Base-by-base conservation (phyloP, 2,797 vertebrate species). In the Melanotaenia maccullochi region DNA sequence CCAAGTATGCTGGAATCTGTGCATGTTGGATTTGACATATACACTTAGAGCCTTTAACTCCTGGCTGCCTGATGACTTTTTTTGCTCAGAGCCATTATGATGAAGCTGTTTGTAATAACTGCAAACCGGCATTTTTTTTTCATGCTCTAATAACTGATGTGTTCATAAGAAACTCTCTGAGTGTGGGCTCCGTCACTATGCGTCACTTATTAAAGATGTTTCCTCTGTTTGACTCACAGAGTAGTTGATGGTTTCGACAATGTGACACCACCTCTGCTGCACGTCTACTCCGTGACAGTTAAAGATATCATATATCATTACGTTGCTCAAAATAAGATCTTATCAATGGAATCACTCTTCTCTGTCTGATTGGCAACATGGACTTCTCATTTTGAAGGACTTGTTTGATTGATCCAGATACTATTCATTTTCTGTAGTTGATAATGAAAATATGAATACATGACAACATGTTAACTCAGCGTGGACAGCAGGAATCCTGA, bases 401-500 rank as follows among this genome's bases (percentile, higher is more conserved):
- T 68, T 65, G 76, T 67, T 60, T 75, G 67, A 73, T 64, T 47
- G 33, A 67, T 52, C 68, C 33, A 69, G 47, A 60, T 73, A 28
- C 2, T 47, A 55, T 72, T 69, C 28, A 11, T 73, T 71, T 71
- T 62, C 32, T 68, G 4, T 14, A 1, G 30, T 6, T 74, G 64
- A 28, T 63, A n/a, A 22, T 51, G 22, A 69, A 59, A 65, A 64
- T 56, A 60, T 71, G 32, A 67, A 61, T 78, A 59, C 65, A 76
- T 44, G 59, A 62, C 44, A 73, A 78, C 79, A 67, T 51, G 66
- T 70, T 51, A 60, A 18, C 58, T 78, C 59, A 66, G 57, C 16
- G 63, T 42, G 67, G 62, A 61, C 24, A 24, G 65, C 1, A 7
- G 73, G 38, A 82, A 71, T 64, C 81, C 79, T 76, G 79, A 85